Evolutionary conservation across 2,797 vertebrate genomes (phyloP), one percentile per base, ranked within the genome.

Genomic region (Bufotes viridis): DNA sequence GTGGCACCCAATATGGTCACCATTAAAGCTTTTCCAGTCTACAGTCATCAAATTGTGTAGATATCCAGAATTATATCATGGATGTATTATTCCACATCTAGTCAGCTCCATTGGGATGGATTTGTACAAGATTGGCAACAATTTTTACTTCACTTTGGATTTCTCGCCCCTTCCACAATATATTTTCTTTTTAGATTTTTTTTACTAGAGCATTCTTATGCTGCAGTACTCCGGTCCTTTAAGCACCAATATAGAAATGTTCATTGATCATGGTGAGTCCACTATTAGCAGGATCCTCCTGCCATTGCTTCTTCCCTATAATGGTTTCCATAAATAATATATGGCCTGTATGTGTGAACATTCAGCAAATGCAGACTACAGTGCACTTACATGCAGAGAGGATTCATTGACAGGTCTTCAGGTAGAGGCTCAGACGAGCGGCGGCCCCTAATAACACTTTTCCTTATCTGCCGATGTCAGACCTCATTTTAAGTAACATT

Each of bases 381-480:
- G 60, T 51, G 60, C 63, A 82, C 81, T 69, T 69, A 17, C 61
- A 63, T 42, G 79, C 18, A 61, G 26, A 65, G 60, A 69, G 13
- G 63, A 65, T 82, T 65, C 34, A 24, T 11, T 82, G 63, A 55
- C 81, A 70, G 81, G 63, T 82, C 63, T 49, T 82, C 63, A 74
- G 67, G 69, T 84, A 60, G 82, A 82, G 65, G 55, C 67, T 83
- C 58, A 20, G 18, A 57, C 67, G 22, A 63, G 51, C 26, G 49
- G 15, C 70, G 9, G 55, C 12, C 29, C 24, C 29, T 61, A 61
- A 85, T 61, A 85, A 76, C 70, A 75, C 83, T 63, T 76, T 63
- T 61, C 29, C 79, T 82, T 85, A 75, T 85, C 83, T 85, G 29
- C 83, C 57, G 49, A 42, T 69, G 81, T 82, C 83, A 85, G 69